Evolutionary conservation across 2,888 invertebrate species (phyloP), one percentile per base, ranked within the genome.

Genomic region (Melanargia galathea): DNA sequence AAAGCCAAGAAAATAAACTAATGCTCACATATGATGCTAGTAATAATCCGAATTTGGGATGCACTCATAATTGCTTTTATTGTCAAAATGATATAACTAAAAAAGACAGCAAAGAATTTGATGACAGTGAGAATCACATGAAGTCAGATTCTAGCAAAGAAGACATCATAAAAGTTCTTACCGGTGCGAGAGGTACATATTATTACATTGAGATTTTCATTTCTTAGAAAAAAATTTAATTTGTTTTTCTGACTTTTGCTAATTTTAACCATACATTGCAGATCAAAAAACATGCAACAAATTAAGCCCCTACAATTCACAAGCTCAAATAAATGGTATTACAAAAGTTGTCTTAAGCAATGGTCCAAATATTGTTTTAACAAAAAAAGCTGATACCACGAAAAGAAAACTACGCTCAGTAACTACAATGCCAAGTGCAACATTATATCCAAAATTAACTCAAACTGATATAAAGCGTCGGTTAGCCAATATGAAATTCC

Each of bases 381-480:
- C 55, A 40, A 66, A 18, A 43, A 75, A 71, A 63, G 63, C 22
- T 45, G 52, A 62, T 48, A 26, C 56, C 49, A 63, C 63, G n/a
- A 75, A 71, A 60, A 74, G 69, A 64, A 80, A 77, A 68, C 66
- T 74, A 38, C 73, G 73, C 16, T 64, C 77, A 64, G 71, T 75
- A 63, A 71, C 75, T 1, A 77, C 77, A 16, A 74, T 78, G 68
- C 76, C 78, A 1, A 63, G 65, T 69, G 65, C 74, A 72, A 49
- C 38, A 1, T 35, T 48, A 48, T 70, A 72, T 62, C 74, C 75
- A 30, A 85, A 83, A 73, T 67, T 82, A 43, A 83, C 83, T 3
- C 73, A 73, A 72, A 69, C 77, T 40, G 87, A 87, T 62, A 82
- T 86, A 52, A 86, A 77, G 71, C 79, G 79, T 63, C 79, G 75